phyloP scores from a whole-genome alignment of 2,797 vertebrate genomes.

The Pseudochaenichthys georgianus region DNA sequence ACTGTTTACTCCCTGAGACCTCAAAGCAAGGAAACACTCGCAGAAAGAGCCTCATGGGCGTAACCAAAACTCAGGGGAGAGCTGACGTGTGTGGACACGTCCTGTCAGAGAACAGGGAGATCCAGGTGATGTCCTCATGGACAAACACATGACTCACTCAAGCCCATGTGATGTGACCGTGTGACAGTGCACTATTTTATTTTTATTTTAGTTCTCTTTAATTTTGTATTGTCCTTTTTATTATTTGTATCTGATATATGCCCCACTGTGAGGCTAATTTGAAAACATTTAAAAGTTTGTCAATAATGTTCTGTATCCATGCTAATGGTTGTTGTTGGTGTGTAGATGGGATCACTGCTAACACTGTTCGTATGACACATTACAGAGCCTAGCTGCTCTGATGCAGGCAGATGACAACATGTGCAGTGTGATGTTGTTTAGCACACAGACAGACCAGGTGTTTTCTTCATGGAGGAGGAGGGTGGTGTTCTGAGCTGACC shows the following conservation, averaged over 20 bases:
- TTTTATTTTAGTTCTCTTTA: no score
- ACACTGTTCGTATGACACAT: no score
- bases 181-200: conserved; percentile 15
- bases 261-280: no score
- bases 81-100: conserved; percentile 71
- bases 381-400: neutral
- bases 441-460: conserved; percentile 52
- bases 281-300: no score
- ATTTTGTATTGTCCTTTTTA: no score
- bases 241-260: no score
- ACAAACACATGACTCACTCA: conserved; percentile 74
- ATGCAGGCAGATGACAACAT: no score
- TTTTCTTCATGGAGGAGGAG: conserved; percentile 38
- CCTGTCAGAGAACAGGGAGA: conserved; percentile 55
- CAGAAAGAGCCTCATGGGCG: conserved; percentile 62
- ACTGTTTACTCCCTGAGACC: conserved; percentile 55
- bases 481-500: conserved; percentile 24
- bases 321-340: neutral
- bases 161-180: conserved; percentile 35
- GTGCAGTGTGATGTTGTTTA: conserved; percentile 18
- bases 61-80: conserved; percentile 59
- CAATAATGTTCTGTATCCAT: neutral
- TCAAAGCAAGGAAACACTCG: conserved; percentile 45
- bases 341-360: no score
- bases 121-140: conserved; percentile 71